phyloP scores from a whole-genome alignment of 2,888 invertebrate species.

The Hydropsyche betteni region DNA sequence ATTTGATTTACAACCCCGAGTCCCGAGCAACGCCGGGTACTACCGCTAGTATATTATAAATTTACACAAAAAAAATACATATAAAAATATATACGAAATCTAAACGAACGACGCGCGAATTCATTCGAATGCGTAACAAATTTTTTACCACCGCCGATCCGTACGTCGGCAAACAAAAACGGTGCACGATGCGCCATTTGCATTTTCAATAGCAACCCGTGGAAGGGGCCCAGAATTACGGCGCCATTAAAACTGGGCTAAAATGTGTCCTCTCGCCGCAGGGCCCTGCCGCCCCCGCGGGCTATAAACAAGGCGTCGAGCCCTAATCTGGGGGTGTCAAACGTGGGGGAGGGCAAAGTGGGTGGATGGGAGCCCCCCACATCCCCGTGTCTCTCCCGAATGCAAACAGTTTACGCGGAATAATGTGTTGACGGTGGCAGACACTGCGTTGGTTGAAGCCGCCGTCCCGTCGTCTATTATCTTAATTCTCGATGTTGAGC shows the following conservation, averaged over 20 bases:
- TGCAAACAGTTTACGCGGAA: slow-evolving; percentile 25
- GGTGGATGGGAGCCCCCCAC: neutral
- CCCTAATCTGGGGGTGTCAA: slow-evolving; percentile 21
- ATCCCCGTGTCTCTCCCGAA: neutral
- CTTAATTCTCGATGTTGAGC: neutral
- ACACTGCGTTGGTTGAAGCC: neutral
- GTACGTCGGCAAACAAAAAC: slow-evolving; percentile 27
- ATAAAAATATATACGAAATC: neutral
- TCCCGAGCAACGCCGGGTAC: too few relatives aligned
- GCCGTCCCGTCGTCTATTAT: slow-evolving; percentile 13
- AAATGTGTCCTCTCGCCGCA: slow-evolving; percentile 47
- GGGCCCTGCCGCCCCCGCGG: slow-evolving; percentile 5
- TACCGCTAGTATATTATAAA: too few relatives aligned
- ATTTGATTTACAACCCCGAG: too few relatives aligned
- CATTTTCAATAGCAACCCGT: slow-evolving; percentile 43
- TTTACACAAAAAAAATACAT: neutral
- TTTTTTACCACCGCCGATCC: neutral
- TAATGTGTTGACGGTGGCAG: slow-evolving; percentile 16
- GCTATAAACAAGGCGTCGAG: slow-evolving; percentile 21
- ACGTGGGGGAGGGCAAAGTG: neutral
- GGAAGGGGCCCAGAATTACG: slow-evolving; percentile 43
- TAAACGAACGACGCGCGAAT: neutral
- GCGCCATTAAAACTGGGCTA: slow-evolving; percentile 44
- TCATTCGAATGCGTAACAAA: neutral
- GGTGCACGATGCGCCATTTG: slow-evolving; percentile 41